Evolutionary conservation across 2,113 vertebrate genomes (phyloP).

Genomic region (Lophochroa leadbeateri): DNA sequence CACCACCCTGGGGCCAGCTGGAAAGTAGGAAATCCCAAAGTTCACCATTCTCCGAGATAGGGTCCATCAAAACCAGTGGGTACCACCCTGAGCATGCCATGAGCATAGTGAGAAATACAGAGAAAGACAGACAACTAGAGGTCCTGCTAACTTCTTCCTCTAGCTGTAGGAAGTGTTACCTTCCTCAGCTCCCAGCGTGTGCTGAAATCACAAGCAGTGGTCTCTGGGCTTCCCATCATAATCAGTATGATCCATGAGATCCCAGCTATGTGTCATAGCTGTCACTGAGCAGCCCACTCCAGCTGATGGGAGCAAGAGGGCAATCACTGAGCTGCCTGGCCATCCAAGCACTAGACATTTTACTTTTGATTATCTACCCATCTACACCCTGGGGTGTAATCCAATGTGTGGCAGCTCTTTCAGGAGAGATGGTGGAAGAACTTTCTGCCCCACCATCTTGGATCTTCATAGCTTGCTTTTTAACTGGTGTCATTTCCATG

Average conservation of each 20-base stretch:
- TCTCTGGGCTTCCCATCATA: not conserved
- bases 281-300: not conserved
- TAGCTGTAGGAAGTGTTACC: not conserved
- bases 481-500: not conserved
- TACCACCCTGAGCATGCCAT: not conserved
- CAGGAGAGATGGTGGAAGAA: not conserved
- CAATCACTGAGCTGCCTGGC: not conserved
- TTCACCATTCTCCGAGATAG: not conserved
- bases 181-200: not conserved
- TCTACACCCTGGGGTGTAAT: not conserved
- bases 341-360: not conserved
- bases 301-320: not conserved
- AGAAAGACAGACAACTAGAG: not conserved
- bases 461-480: not conserved
- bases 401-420: not conserved
- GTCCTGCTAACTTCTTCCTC: not conserved
- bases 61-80: not conserved
- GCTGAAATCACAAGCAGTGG: not conserved
- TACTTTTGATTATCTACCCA: not conserved
- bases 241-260: not conserved
- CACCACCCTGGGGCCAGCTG: not conserved
- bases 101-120: not conserved
- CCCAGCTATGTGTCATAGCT: accelerated
- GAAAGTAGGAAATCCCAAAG: not conserved
- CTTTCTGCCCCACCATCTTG: not conserved